These are phyloP conservation scores for Eristalis pertinax DNA, from an alignment of 2,888 invertebrate genomes.

Conservation along the genomic window DNA sequence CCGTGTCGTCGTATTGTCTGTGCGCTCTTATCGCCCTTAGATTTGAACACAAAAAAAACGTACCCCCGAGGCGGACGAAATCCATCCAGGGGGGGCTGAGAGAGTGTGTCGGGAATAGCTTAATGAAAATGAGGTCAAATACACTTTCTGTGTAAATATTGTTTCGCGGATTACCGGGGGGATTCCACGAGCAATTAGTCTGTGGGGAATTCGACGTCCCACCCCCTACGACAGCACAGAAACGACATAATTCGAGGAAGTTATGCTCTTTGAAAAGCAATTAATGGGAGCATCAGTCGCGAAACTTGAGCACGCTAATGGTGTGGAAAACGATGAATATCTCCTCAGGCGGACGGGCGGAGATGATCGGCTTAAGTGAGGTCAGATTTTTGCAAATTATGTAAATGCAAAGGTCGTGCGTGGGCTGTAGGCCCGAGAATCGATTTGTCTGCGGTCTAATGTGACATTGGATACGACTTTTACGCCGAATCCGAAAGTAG, in stretches of 20 bases:
- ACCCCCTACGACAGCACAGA: neutral
- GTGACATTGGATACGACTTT: too few relatives aligned
- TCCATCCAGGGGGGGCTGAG: neutral
- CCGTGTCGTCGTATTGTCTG: constrained; percentile 19
- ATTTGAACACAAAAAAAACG: neutral
- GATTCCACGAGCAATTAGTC: constrained; percentile 20
- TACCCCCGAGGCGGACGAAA: neutral
- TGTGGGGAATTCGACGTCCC: neutral
- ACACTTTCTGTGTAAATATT: constrained; percentile 51
- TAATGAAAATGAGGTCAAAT: constrained; percentile 43
- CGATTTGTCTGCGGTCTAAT: too few relatives aligned
- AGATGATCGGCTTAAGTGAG: too few relatives aligned
- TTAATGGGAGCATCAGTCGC: neutral
- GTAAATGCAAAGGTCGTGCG: too few relatives aligned
- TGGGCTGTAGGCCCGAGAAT: too few relatives aligned
- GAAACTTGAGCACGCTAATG: neutral
- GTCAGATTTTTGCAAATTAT: too few relatives aligned
- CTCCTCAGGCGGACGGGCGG: neutral
- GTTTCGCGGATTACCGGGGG: constrained; percentile 42
- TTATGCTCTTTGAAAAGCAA: constrained; percentile 17
- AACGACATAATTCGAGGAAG: neutral
- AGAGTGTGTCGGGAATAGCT: neutral
- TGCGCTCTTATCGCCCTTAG: constrained; percentile 3
- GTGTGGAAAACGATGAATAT: neutral
- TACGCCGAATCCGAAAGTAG: too few relatives aligned